phyloP scores from a whole-genome alignment of 1,140 invertebrate genomes.

The Tetramorium parvispinum region DNA sequence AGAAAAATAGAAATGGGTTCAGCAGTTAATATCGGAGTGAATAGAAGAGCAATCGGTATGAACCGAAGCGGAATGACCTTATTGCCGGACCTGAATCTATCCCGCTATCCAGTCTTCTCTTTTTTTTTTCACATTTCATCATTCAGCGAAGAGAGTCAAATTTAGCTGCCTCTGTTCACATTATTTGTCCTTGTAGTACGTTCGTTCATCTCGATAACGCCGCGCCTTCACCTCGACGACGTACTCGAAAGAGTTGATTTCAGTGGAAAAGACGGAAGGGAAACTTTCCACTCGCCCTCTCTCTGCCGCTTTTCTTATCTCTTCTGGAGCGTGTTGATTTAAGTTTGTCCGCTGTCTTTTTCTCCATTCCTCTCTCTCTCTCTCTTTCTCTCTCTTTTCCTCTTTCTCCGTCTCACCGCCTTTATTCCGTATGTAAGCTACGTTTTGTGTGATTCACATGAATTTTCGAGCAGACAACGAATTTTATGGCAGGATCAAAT shows the following conservation, averaged over 20 bases:
- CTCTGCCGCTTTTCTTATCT: conserved; percentile 19
- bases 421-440: neutral
- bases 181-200: conserved; percentile 23
- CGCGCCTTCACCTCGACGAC: neutral
- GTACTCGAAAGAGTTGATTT: conserved; percentile 3
- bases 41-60: conserved; percentile 74
- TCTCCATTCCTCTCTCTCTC: neutral
- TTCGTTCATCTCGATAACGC: conserved; percentile 15
- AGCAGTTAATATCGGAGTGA: conserved; percentile 77
- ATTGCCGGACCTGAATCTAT: conserved; percentile 68
- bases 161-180: conserved; percentile 13
- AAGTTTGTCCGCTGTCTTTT: conserved; percentile 20
- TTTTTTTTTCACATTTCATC: conserved; percentile 11
- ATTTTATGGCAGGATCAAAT: conserved; percentile 41
- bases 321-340: conserved; percentile 5
- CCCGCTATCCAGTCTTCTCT: conserved; percentile 32
- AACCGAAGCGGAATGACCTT: conserved; percentile 80
- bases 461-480: conserved; percentile 42
- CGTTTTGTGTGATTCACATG: neutral
- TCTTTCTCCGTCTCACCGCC: neutral
- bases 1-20: conserved; percentile 75
- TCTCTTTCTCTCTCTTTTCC: neutral
- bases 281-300: conserved; percentile 28
- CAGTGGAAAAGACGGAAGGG: neutral
- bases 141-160: conserved; percentile 23